A percentile compares a stretch with the other conserved stretches of the same genome.
phyloP scores from a whole-genome alignment of 2,888 invertebrate genomes.

The Scaptomyza caliginosa region DNA sequence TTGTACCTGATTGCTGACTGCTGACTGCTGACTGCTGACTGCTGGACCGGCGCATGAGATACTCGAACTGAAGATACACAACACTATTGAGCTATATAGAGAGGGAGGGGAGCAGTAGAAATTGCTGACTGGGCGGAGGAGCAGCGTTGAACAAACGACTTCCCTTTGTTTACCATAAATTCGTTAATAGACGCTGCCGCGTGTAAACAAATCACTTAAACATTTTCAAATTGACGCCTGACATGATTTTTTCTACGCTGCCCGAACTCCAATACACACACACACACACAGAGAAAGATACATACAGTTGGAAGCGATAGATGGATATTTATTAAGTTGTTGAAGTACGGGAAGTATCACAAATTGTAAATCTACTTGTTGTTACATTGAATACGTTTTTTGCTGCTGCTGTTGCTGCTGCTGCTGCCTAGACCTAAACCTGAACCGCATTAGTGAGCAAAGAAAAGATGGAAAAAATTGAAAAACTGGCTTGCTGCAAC shows the following conservation, averaged over 20 bases:
- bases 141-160: slow-evolving; percentile 70
- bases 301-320: slow-evolving; percentile 41
- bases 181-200: slow-evolving; percentile 80
- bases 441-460: slow-evolving; percentile 34
- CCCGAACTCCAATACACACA: slow-evolving; percentile 40
- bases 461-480: slow-evolving; percentile 19
- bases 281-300: slow-evolving; percentile 17
- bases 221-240: slow-evolving; percentile 80
- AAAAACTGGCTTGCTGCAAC: slow-evolving; percentile 40
- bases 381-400: slow-evolving; percentile 39
- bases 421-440: slow-evolving; percentile 3
- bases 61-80: slow-evolving; percentile 25
- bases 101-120: neutral
- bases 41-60: slow-evolving; percentile 29
- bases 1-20: slow-evolving; percentile 33
- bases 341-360: slow-evolving; percentile 74
- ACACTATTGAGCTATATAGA: slow-evolving; percentile 31
- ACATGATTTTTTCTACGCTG: slow-evolving; percentile 69
- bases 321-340: slow-evolving; percentile 78
- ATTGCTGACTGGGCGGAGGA: neutral
- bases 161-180: slow-evolving; percentile 80
- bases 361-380: slow-evolving; percentile 76
- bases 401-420: slow-evolving; percentile 4
- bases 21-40: neutral
- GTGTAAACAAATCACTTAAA: slow-evolving; percentile 83